A percentile compares a stretch with the other conserved stretches of the same genome.
Evolutionary conservation across 1,140 invertebrate genomes (phyloP).

Genomic region (Babylonia areolata): DNA sequence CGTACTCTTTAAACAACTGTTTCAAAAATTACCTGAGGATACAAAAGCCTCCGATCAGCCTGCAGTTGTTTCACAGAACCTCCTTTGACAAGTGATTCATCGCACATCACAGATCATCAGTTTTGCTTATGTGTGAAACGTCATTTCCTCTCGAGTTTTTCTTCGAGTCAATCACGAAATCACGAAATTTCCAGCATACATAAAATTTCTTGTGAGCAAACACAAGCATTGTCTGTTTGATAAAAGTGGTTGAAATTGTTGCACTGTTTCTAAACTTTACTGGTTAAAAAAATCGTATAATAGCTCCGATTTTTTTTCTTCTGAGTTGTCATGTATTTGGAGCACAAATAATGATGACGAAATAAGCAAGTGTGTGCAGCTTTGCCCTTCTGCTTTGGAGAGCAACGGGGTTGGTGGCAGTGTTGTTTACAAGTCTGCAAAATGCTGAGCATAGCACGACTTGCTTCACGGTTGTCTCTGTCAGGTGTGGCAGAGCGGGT

Average conservation of each 20-base stretch:
- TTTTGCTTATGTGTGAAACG: constrained; percentile 28
- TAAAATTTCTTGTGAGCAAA: no score
- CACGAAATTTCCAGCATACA: no score
- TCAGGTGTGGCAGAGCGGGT: not conserved
- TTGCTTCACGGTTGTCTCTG: not conserved
- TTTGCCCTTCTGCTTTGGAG: not conserved
- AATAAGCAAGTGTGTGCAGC: not conserved
- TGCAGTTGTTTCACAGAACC: not conserved
- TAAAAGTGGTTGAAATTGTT: no score
- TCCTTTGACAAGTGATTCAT: constrained; percentile 22
- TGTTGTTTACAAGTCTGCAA: constrained; percentile 1
- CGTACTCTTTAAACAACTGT: not conserved
- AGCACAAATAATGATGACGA: not conserved
- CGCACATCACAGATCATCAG: constrained; percentile 32
- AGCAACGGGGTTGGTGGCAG: no score
- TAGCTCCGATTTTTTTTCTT: no score
- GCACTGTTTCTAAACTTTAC: no score
- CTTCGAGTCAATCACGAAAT: not conserved
- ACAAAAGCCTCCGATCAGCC: not conserved
- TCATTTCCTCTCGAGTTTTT: constrained; percentile 26
- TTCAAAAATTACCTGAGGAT: not conserved
- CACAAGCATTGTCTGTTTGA: no score
- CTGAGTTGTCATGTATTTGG: no score
- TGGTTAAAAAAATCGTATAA: no score
- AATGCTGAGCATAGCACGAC: constrained; percentile 18